These are phyloP conservation scores for Lasioglossum morio DNA, from an alignment of 2,888 invertebrate genomes.

Conservation along the genomic window DNA sequence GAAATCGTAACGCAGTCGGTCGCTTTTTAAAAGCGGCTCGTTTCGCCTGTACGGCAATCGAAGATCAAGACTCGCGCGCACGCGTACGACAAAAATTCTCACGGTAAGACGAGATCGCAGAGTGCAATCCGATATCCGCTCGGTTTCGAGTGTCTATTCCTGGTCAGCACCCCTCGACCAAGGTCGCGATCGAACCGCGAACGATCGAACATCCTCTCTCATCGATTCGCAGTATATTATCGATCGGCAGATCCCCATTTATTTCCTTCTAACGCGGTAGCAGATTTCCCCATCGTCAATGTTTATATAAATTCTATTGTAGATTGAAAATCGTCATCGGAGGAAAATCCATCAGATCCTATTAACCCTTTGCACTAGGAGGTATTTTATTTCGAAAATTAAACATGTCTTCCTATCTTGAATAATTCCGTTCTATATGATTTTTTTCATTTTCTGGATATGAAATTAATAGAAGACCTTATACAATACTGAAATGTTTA, in stretches of 20 bases:
- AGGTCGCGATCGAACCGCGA: conserved; percentile 47
- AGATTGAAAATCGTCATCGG: no score
- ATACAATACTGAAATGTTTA: no score
- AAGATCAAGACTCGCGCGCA: background rate
- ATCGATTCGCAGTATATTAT: conserved; percentile 20
- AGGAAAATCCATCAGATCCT: no score
- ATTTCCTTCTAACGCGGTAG: background rate
- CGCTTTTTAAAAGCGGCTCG: background rate
- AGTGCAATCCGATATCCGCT: conserved; percentile 77
- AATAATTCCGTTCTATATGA: no score
- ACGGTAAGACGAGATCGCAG: conserved; percentile 74
- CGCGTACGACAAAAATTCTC: conserved; percentile 54
- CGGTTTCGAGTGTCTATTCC: conserved; percentile 75
- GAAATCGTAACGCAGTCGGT: background rate
- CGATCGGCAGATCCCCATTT: background rate
- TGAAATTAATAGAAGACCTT: no score
- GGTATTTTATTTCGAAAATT: no score
- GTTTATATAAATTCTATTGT: no score
- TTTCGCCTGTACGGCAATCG: background rate
- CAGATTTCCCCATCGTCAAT: background rate
- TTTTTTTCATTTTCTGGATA: no score
- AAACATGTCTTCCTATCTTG: no score
- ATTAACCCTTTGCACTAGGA: no score
- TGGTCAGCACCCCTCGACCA: conserved; percentile 54
- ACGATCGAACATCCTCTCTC: conserved; percentile 25